A percentile compares a stretch with the other conserved stretches of the same genome.
phyloP scores from a whole-genome alignment of 2,888 invertebrate genomes.

The Argynnis bischoffii region DNA sequence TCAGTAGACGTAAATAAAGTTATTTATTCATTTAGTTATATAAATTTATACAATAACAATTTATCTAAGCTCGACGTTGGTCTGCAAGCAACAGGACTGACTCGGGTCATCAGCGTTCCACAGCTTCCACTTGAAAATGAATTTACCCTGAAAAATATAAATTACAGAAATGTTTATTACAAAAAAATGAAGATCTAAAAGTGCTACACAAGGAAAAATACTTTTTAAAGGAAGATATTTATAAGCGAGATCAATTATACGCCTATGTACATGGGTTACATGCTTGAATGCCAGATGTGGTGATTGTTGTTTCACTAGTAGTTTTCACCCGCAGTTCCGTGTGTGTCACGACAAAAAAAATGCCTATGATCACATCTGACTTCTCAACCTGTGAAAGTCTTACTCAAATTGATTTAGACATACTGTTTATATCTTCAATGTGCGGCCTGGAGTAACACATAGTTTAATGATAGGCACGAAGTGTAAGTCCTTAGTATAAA shows the following conservation, averaged over 20 bases:
- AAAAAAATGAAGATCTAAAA: not conserved
- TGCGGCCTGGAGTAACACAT: too few relatives aligned
- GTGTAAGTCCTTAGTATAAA: too few relatives aligned
- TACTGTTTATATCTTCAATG: not conserved
- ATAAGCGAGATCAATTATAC: too few relatives aligned
- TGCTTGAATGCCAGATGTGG: too few relatives aligned
- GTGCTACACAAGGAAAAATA: not conserved
- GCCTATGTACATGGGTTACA: too few relatives aligned
- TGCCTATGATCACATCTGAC: not conserved
- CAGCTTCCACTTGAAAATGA: slow-evolving; percentile 82
- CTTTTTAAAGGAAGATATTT: too few relatives aligned
- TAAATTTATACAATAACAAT: not conserved
- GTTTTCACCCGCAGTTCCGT: too few relatives aligned
- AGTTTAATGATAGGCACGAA: too few relatives aligned
- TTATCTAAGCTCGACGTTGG: slow-evolving; percentile 70
- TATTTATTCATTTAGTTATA: not conserved
- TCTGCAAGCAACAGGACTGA: slow-evolving; percentile 81
- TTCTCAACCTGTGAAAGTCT: not conserved
- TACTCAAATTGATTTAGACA: not conserved
- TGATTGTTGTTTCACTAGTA: too few relatives aligned
- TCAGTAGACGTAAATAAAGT: not conserved
- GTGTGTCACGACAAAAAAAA: too few relatives aligned
- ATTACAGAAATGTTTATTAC: not conserved
- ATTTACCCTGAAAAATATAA: slow-evolving; percentile 71
- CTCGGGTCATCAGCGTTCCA: slow-evolving; percentile 66